phyloP scores from a whole-genome alignment of 2,888 invertebrate species.

The Hydraecia micacea region DNA sequence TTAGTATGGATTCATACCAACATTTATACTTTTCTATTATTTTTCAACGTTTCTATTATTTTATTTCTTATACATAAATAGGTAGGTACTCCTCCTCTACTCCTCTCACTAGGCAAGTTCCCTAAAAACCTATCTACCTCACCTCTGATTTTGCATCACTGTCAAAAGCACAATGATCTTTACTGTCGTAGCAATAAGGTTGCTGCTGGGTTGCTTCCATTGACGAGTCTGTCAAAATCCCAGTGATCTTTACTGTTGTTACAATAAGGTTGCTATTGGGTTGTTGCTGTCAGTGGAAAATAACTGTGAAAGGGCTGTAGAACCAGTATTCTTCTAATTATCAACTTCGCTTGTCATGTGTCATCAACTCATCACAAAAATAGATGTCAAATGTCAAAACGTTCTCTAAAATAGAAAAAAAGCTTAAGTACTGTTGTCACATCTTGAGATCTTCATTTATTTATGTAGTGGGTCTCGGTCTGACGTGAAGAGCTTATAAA shows the following conservation, averaged over 20 bases:
- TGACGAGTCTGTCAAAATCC: neutral
- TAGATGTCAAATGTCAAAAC: conserved; percentile 59
- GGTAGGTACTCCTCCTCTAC: no score
- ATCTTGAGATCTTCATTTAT: conserved; percentile 70
- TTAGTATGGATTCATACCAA: no score
- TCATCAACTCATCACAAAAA: conserved; percentile 50
- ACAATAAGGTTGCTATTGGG: neutral
- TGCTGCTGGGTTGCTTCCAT: neutral
- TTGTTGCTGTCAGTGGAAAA: neutral
- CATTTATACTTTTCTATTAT: no score
- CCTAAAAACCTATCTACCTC: no score
- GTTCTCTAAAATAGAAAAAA: conserved; percentile 53
- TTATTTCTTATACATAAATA: no score
- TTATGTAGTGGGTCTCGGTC: conserved; percentile 71
- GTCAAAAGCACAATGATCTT: no score
- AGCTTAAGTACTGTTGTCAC: conserved; percentile 62
- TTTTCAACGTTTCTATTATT: no score
- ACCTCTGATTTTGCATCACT: no score
- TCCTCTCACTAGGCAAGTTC: no score
- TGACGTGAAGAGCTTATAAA: conserved; percentile 78
- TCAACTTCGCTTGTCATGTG: conserved; percentile 36
- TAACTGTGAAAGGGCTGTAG: neutral
- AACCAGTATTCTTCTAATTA: conserved; percentile 5
- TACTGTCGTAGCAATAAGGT: no score
- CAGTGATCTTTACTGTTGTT: neutral